phyloP scores from a whole-genome alignment of 2,888 invertebrate genomes.

The Stenoptilia bipunctidactyla region DNA sequence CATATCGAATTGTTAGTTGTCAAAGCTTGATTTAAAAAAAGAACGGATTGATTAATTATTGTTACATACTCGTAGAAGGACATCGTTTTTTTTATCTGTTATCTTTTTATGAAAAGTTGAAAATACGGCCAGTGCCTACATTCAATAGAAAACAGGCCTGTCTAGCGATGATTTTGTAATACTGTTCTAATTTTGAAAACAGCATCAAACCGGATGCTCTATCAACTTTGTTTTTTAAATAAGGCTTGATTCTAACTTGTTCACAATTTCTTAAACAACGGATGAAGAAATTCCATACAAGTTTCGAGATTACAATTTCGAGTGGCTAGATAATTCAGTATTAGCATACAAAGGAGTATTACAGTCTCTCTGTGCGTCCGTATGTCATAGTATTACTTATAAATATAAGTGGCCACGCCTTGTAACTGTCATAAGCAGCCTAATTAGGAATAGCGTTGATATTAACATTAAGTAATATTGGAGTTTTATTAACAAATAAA shows the following conservation, averaged over 20 bases:
- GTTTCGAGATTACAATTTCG: conserved; percentile 68
- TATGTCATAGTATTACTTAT: conserved; percentile 46
- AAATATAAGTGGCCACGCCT: conserved; percentile 57
- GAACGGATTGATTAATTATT: too few species aligned
- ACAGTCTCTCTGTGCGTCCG: conserved; percentile 53
- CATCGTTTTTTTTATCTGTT: too few species aligned
- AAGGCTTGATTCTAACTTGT: not conserved
- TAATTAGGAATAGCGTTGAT: conserved; percentile 50
- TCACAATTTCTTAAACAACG: conserved; percentile 29
- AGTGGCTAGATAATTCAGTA: conserved; percentile 67
- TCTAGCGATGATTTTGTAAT: too few species aligned
- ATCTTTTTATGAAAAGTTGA: too few species aligned
- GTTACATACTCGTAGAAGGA: too few species aligned
- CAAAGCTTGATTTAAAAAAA: too few species aligned
- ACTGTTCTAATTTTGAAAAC: too few species aligned
- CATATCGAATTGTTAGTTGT: too few species aligned
- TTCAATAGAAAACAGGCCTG: too few species aligned
- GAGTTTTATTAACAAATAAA: not conserved
- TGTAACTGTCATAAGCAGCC: conserved; percentile 65
- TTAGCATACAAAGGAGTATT: conserved; percentile 70
- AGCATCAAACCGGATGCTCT: too few species aligned
- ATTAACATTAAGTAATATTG: conserved; percentile 28
- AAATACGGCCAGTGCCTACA: too few species aligned
- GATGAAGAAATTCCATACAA: conserved; percentile 67
- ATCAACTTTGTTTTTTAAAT: too few species aligned